Percentiles rank a stretch among this genome's conserved stretches.
Evolutionary conservation across 2,888 invertebrate genomes (phyloP).

Genomic region (Seira ritae): DNA sequence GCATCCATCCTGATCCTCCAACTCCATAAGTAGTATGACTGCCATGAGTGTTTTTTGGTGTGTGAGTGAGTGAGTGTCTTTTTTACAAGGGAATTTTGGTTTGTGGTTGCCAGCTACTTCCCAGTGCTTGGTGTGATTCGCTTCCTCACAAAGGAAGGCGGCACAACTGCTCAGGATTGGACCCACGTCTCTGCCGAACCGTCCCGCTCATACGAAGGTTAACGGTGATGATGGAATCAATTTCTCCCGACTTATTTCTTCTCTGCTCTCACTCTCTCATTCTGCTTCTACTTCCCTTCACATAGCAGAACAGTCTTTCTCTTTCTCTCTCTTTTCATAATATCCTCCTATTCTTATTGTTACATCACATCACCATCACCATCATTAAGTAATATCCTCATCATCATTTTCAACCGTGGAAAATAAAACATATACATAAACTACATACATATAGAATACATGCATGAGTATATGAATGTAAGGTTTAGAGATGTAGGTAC

Average conservation of each 20-base stretch:
- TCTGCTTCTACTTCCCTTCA: too few species aligned
- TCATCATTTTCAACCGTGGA: conserved; percentile 49
- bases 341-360: background rate
- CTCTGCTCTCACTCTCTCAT: conserved; percentile 16
- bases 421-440: conserved; percentile 20
- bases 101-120: conserved; percentile 56
- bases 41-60: conserved; percentile 34
- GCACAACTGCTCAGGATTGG: conserved; percentile 62
- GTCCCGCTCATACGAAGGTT: conserved; percentile 68
- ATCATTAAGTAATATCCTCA: conserved; percentile 53
- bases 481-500: too few species aligned
- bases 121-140: conserved; percentile 61
- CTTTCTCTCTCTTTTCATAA: too few species aligned
- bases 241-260: conserved; percentile 64
- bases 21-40: conserved; percentile 47
- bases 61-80: conserved; percentile 35
- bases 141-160: conserved; percentile 60
- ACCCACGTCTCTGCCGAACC: conserved; percentile 60
- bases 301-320: too few species aligned
- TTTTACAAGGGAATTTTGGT: conserved; percentile 37
- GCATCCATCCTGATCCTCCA: background rate
- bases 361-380: conserved; percentile 34
- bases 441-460: too few species aligned
- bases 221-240: conserved; percentile 71
- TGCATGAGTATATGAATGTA: too few species aligned